Percentiles rank a stretch among this genome's conserved stretches.
These are phyloP conservation scores for Phortica magna DNA, from an alignment of 2,888 invertebrate genomes.

Conservation along the genomic window DNA sequence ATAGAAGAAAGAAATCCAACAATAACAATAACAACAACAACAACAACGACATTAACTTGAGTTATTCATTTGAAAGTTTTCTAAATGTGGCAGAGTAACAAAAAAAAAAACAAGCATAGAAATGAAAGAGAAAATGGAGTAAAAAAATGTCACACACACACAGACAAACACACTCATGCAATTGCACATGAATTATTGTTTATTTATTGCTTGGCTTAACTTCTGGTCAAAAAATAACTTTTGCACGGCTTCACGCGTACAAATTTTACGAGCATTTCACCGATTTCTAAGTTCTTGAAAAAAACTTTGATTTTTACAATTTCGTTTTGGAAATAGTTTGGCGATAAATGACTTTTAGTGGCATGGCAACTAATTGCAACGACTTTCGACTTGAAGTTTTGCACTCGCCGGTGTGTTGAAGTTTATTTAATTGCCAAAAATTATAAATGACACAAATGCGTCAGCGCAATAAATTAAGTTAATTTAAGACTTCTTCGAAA, in stretches of 20 bases:
- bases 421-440: neutral
- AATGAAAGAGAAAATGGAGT: conserved; percentile 21
- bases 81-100: neutral
- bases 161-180: conserved; percentile 10
- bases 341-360: neutral
- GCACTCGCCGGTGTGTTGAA: neutral
- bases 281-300: neutral
- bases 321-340: neutral
- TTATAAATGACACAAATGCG: neutral
- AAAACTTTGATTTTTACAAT: neutral
- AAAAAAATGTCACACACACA: neutral
- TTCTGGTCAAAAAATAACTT: neutral
- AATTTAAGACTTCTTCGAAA: neutral
- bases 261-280: conserved; percentile 12
- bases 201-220: conserved; percentile 6
- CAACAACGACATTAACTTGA: conserved; percentile 5
- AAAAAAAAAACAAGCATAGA: neutral
- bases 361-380: neutral
- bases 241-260: conserved; percentile 20
- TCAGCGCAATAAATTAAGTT: conserved; percentile 4
- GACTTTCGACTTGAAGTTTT: neutral
- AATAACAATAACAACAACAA: neutral
- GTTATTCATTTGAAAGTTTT: conserved; percentile 5
- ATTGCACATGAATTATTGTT: conserved; percentile 7
- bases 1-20: neutral